Conservation (phyloP, 2,113 vertebrate species). For the Labeo rohita region DNA sequence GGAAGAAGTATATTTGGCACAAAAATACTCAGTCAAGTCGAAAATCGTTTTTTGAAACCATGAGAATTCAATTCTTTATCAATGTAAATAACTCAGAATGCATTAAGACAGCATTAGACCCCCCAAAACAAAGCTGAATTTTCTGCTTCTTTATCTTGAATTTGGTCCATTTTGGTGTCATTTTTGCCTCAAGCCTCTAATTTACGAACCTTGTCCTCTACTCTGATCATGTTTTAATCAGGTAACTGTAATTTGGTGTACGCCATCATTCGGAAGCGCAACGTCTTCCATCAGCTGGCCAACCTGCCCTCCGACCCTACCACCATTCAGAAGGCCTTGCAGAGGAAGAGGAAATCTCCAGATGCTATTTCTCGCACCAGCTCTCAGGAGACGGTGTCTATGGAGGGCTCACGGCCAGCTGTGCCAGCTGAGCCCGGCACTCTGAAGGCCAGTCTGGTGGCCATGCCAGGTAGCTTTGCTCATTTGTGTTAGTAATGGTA, state of each 20-base stretch:
- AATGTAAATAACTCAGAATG: no score
- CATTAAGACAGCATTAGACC: no score
- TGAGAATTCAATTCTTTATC: no score
- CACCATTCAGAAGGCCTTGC: conserved; percentile 92
- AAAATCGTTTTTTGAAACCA: no score
- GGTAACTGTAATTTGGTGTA: conserved; percentile 98
- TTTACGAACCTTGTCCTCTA: neutral
- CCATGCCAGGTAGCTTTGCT: conserved; percentile 85
- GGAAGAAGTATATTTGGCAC: no score
- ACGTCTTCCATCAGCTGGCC: conserved; percentile 94
- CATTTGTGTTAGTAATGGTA: neutral
- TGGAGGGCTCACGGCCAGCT: conserved; percentile 94
- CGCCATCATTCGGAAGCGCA: conserved; percentile 95
- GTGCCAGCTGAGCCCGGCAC: conserved; percentile 94
- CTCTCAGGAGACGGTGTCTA: conserved; percentile 91
- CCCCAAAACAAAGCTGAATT: no score
- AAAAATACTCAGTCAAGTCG: no score
- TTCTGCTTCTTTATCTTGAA: no score
- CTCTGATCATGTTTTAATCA: conserved; percentile 57
- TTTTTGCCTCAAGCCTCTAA: neutral
- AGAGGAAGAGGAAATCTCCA: conserved; percentile 84
- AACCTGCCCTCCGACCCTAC: conserved; percentile 87
- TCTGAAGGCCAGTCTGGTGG: conserved; percentile 90
- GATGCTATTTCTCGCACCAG: conserved; percentile 90
- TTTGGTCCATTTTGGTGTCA: neutral